phyloP scores from a whole-genome alignment of 2,113 vertebrate species.

The Stomatorhinus ivindoensis region DNA sequence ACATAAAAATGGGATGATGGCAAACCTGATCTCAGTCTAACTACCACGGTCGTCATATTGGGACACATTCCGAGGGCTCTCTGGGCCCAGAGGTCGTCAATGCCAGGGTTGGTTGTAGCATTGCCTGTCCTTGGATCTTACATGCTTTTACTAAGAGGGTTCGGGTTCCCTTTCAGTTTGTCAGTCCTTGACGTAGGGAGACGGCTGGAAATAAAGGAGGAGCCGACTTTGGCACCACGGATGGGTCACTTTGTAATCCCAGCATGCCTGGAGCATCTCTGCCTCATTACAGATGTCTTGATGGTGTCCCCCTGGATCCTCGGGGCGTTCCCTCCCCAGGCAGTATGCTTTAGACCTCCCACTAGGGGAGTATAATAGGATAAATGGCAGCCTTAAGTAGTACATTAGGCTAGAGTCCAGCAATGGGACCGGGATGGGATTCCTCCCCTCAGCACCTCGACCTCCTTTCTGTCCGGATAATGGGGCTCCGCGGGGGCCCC shows the following conservation, averaged over 20 bases:
- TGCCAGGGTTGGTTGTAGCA: neutral
- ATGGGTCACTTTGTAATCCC: neutral
- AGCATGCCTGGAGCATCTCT: conserved; percentile 3
- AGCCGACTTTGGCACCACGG: neutral
- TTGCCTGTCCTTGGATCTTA: neutral
- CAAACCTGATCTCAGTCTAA: neutral
- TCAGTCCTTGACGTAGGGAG: neutral
- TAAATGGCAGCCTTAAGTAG: conserved; percentile 34
- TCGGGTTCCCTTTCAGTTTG: neutral
- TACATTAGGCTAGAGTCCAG: conserved; percentile 25
- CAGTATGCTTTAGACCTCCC: conserved; percentile 22
- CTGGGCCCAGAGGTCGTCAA: neutral
- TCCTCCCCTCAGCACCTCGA: neutral
- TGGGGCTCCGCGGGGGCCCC: conserved; percentile 15
- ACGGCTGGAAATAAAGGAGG: neutral
- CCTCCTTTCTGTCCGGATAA: conserved; percentile 18
- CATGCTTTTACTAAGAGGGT: neutral
- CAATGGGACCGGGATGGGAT: neutral
- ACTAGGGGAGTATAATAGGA: conserved; percentile 34
- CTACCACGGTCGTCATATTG: neutral
- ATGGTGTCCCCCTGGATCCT: neutral
- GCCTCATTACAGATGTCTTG: conserved; percentile 19
- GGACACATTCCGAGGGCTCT: neutral
- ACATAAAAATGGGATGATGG: neutral
- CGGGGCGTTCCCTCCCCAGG: neutral